phyloP scores from a whole-genome alignment of 92 coral and sea anemone genomes.

The Virgularia gustaviana region DNA sequence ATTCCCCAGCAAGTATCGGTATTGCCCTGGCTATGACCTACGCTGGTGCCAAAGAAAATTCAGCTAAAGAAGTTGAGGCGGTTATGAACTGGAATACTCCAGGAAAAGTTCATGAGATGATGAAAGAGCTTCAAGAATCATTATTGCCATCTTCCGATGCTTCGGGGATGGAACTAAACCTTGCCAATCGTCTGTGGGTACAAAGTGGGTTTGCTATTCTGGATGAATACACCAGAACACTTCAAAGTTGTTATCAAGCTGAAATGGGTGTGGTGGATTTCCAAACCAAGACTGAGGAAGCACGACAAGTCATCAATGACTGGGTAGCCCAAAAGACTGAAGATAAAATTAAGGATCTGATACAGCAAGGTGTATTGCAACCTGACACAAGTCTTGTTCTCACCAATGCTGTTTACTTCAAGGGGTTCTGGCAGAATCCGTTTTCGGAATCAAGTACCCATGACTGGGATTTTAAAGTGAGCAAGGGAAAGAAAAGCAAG shows the following conservation, averaged over 20 bases:
- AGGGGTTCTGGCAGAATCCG: slow-evolving; percentile 71
- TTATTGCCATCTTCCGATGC: slow-evolving; percentile 42
- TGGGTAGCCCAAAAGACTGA: slow-evolving; percentile 84
- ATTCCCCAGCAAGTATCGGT: slow-evolving; percentile 76
- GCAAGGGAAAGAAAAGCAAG: slow-evolving; percentile 46
- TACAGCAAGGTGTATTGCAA: slow-evolving; percentile 54
- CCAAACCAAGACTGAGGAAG: slow-evolving; percentile 50
- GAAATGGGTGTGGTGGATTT: slow-evolving; percentile 68
- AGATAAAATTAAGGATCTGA: slow-evolving; percentile 67
- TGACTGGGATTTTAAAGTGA: slow-evolving; percentile 55
- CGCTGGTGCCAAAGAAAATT: slow-evolving; percentile 67
- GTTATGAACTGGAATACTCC: slow-evolving; percentile 59
- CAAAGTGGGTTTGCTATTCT: slow-evolving; percentile 54
- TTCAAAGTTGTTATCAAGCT: slow-evolving; percentile 56
- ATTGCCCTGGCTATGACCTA: slow-evolving; percentile 76
- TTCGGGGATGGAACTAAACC: slow-evolving; percentile 52
- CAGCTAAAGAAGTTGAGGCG: slow-evolving; percentile 69
- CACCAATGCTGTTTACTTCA: slow-evolving; percentile 82
- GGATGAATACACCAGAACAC: slow-evolving; percentile 49
- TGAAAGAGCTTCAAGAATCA: slow-evolving; percentile 71
- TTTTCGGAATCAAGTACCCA: slow-evolving; percentile 58
- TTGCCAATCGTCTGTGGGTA: slow-evolving; percentile 86
- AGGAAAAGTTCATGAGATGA: slow-evolving; percentile 59
- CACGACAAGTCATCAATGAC: slow-evolving; percentile 65
- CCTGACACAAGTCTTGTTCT: slow-evolving; percentile 59